These are phyloP conservation scores for Lampris megalopsis DNA, from an alignment of 2,113 vertebrate genomes.

Conservation along the genomic window DNA sequence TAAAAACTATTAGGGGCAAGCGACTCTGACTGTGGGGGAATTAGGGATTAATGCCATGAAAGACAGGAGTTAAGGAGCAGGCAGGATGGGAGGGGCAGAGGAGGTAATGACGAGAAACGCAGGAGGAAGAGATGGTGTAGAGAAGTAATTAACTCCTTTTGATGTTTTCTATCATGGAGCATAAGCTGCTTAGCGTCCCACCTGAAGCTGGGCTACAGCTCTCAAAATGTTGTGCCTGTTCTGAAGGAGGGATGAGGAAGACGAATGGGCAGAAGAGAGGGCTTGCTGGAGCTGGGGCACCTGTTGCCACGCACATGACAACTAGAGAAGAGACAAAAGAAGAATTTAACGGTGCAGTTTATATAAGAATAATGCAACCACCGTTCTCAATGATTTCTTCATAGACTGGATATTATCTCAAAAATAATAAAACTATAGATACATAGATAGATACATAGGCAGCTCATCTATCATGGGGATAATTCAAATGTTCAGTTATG, in stretches of 20 bases:
- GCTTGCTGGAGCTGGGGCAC: constrained; percentile 82
- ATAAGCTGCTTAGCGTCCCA: constrained; percentile 64
- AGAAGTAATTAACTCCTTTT: constrained; percentile 45
- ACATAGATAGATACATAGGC: too few species aligned
- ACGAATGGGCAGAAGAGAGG: constrained; percentile 78
- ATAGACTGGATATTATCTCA: background rate
- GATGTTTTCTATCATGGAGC: constrained; percentile 32
- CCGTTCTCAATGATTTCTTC: background rate
- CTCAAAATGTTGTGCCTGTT: constrained; percentile 83
- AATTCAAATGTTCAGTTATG: background rate
- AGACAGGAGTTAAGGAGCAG: background rate
- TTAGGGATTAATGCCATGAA: constrained; percentile 20
- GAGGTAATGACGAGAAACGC: constrained; percentile 7
- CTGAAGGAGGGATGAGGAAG: constrained; percentile 83
- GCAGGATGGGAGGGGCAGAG: background rate
- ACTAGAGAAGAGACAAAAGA: constrained; percentile 47
- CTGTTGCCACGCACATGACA: constrained; percentile 84
- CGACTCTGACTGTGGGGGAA: constrained; percentile 16
- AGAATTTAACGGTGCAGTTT: background rate
- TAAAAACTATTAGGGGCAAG: constrained; percentile 11
- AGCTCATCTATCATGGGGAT: background rate
- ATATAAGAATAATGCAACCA: background rate
- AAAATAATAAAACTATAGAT: background rate
- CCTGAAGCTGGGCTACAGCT: constrained; percentile 84
- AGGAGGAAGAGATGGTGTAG: constrained; percentile 26